These are phyloP conservation scores for Aplochiton taeniatus DNA, from an alignment of 2,797 vertebrate species.

Conservation along the genomic window DNA sequence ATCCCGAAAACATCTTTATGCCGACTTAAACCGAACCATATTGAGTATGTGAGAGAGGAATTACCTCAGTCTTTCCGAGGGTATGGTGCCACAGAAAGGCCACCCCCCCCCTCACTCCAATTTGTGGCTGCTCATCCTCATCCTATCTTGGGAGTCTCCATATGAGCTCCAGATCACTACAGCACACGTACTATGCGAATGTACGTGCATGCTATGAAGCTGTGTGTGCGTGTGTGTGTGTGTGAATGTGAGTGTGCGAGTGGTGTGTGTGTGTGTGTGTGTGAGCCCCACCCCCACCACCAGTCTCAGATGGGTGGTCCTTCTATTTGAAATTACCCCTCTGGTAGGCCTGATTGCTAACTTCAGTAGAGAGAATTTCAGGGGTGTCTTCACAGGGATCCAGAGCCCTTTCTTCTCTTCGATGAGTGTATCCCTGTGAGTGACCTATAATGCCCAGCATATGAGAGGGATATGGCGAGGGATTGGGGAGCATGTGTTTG, in stretches of 20 bases:
- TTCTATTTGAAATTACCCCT: constrained; percentile 59
- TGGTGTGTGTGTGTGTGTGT: constrained; percentile 1
- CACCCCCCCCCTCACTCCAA: constrained; percentile 38
- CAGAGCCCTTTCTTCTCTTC: constrained; percentile 37
- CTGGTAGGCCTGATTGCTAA: constrained; percentile 61
- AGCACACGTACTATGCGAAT: constrained; percentile 7
- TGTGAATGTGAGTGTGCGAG: constrained; percentile 3
- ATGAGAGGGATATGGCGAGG: constrained; percentile 19
- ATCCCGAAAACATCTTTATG: constrained; percentile 19
- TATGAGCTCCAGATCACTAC: constrained; percentile 26
- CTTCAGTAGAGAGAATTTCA: constrained; percentile 53
- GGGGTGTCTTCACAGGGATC: constrained; percentile 25
- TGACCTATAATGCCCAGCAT: constrained; percentile 46
- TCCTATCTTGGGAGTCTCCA: constrained; percentile 48
- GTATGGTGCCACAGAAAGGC: constrained; percentile 40
- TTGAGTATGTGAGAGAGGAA: constrained; percentile 34
- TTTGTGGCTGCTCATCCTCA: constrained; percentile 65
- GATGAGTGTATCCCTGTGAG: constrained; percentile 43
- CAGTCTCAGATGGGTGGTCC: constrained; percentile 56
- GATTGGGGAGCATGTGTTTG: neutral
- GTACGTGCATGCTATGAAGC: constrained; percentile 2
- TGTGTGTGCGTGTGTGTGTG: constrained; percentile 13
- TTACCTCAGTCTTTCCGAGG: constrained; percentile 51
- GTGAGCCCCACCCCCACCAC: constrained; percentile 28
- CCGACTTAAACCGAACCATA: constrained; percentile 32